Base-by-base conservation (phyloP, 1,140 invertebrate genomes). In the Drosophila teissieri region DNA sequence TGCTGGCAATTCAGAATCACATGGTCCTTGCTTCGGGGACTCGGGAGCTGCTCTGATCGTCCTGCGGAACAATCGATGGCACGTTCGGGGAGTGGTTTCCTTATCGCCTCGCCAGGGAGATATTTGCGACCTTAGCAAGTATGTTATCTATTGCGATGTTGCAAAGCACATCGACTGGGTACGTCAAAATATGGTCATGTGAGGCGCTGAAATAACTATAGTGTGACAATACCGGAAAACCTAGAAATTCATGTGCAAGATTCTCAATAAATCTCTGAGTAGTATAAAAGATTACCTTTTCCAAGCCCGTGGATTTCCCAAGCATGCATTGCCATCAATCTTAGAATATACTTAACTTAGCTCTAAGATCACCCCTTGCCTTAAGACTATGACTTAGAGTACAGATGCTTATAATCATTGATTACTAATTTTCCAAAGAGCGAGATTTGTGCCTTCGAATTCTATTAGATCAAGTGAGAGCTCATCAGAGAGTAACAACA, bases 11-110 rank as follows among this genome's bases (percentile, higher is more conserved):
- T 11, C 34, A 5, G 10, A 62, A 0, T 31, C 24, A 2, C 53
- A 62, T 12, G 60, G 60, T 31, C 52, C 53, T 14, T 62, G 60
- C 36, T 57, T 62, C 11, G 60, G 60, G 2, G 52, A 62, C 53
- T 57, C 52, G 14, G 60, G 60, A 15, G 27, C 52, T n/a, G 52
- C 36, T 17, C 24, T 62, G 52, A 40, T 22, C 1, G 53, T 62
- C 24, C 37, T 62, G 36, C 60, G 53, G 1, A 42, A 62, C 12
- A 42, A 63, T 12, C 36, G 60, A 27, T 61, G 22, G 34, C 24
- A 39, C 17, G n/a, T 62, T 19, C 53, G 60, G 4, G 60, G 60
- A 2, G 17, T 62, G 3, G 60, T 62, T 12, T 62, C 60, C 10
- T 1, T 62, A 15, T 58, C 60, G 24, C 60, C 12, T 8, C 27